These are phyloP conservation scores for Melieria crassipennis DNA, from an alignment of 2,888 invertebrate genomes.

Conservation along the genomic window DNA sequence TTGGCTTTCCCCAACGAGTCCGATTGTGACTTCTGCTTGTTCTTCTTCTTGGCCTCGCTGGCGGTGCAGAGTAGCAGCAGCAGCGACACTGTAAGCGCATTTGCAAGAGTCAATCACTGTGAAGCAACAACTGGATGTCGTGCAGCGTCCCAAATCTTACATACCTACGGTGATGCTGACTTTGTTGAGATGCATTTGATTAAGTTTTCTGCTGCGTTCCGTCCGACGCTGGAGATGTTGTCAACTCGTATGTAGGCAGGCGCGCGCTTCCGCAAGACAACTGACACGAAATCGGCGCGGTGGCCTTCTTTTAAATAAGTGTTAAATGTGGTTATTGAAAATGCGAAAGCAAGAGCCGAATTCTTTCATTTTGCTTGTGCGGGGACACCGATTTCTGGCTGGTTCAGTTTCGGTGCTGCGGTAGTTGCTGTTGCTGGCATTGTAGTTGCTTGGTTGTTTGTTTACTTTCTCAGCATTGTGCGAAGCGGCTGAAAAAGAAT, in stretches of 20 bases:
- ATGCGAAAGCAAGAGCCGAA: no score
- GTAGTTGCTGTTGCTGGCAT: neutral
- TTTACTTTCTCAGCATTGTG: constrained; percentile 17
- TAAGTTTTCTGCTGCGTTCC: neutral
- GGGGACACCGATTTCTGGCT: no score
- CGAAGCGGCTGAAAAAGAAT: neutral
- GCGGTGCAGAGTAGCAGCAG: constrained; percentile 43
- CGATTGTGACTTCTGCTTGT: constrained; percentile 46
- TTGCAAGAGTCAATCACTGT: neutral
- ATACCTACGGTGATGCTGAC: constrained; percentile 15
- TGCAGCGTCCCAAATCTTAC: constrained; percentile 3
- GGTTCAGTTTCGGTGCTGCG: neutral
- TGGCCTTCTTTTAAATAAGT: constrained; percentile 3
- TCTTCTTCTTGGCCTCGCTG: constrained; percentile 51
- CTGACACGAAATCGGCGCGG: neutral
- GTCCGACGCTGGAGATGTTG: no score
- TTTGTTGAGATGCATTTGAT: constrained; percentile 18
- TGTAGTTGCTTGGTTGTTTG: constrained; percentile 11
- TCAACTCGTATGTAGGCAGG: neutral
- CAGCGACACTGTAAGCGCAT: constrained; percentile 30
- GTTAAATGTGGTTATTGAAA: no score
- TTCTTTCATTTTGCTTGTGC: no score
- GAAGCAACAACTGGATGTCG: neutral
- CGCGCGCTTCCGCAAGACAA: constrained; percentile 5
- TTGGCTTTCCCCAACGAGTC: constrained; percentile 47